A percentile compares a stretch with the other conserved stretches of the same genome.
phyloP scores from a whole-genome alignment of 2,113 vertebrate species.

The Petrocephalus zakoni region DNA sequence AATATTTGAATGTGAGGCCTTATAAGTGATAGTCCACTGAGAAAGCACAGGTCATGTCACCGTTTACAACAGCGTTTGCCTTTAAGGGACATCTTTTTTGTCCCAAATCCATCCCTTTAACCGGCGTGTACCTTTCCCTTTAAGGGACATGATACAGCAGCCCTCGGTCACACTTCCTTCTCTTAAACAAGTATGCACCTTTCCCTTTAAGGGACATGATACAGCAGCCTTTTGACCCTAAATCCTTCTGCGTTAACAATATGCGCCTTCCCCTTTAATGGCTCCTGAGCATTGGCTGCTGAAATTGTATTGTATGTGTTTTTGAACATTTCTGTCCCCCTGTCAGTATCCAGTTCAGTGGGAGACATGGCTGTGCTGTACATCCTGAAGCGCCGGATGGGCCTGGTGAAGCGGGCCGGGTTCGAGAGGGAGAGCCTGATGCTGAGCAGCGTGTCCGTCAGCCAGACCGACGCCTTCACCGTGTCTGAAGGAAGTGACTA shows the following conservation, averaged over 20 bases:
- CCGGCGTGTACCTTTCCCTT: neutral
- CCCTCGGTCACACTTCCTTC: no score
- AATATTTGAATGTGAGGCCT: neutral
- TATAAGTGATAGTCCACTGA: neutral
- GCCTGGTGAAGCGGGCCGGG: slow-evolving; percentile 54
- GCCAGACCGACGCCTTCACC: slow-evolving; percentile 41
- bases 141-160: neutral
- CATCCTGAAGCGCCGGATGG: slow-evolving; percentile 55
- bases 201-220: no score
- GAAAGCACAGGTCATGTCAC: neutral
- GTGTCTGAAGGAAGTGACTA: slow-evolving; percentile 45
- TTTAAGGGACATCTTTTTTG: neutral
- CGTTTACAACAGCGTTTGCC: neutral
- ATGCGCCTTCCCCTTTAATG: neutral
- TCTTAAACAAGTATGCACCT: no score
- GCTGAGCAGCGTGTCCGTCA: slow-evolving; percentile 40
- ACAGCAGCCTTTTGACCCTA: no score
- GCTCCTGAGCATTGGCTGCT: neutral
- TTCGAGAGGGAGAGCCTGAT: slow-evolving; percentile 37
- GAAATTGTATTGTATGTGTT: neutral
- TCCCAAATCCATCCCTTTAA: neutral
- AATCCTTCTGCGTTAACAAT: no score
- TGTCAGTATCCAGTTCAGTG: slow-evolving; percentile 36
- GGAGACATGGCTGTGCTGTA: slow-evolving; percentile 45
- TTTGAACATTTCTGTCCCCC: neutral